Base-by-base conservation (phyloP, 2,888 invertebrate species). In the Desoria tigrina region DNA sequence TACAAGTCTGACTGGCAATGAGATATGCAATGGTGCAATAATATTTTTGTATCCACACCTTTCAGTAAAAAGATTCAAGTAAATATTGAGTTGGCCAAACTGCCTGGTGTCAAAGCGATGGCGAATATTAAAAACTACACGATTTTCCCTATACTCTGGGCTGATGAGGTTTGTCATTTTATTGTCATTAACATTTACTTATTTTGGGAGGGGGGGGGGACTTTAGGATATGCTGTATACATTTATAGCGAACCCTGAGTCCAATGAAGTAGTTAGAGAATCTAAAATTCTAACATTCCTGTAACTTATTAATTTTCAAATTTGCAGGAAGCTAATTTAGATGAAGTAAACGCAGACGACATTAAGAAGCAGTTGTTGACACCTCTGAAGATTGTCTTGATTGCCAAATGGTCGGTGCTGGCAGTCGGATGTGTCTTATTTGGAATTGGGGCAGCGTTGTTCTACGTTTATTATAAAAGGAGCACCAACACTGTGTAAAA, bases 11-110 rank as follows among this genome's bases (percentile, higher is more conserved):
- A n/a, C n/a, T n/a, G n/a, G n/a, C n/a, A n/a, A n/a, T n/a, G n/a
- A n/a, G n/a, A n/a, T n/a, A n/a, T n/a, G n/a, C n/a, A n/a, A n/a
- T n/a, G n/a, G n/a, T n/a, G n/a, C n/a, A n/a, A n/a, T n/a, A n/a
- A n/a, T n/a, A n/a, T n/a, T n/a, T n/a, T n/a, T n/a, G n/a, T n/a
- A n/a, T n/a, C n/a, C n/a, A n/a, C 4, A 32, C 4, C 11, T 28
- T 51, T 28, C 21, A 50, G 62, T 23, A 71, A 71, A 61, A 54
- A 64, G 37, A 61, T 71, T 16, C 71, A 71, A 55, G 65, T 71
- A 11, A 68, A 66, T 28, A 23, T 71, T n/a, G 65, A 69, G 23
- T 24, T 71, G n/a, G 56, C 62, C 18, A 23, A 16, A 2, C 14
- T 60, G 11, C 23, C 14, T 3, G 28, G 61, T 14, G 42, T 65